Base-by-base conservation (phyloP, 1,140 invertebrate genomes). In the Probaryconus sp. region DNA sequence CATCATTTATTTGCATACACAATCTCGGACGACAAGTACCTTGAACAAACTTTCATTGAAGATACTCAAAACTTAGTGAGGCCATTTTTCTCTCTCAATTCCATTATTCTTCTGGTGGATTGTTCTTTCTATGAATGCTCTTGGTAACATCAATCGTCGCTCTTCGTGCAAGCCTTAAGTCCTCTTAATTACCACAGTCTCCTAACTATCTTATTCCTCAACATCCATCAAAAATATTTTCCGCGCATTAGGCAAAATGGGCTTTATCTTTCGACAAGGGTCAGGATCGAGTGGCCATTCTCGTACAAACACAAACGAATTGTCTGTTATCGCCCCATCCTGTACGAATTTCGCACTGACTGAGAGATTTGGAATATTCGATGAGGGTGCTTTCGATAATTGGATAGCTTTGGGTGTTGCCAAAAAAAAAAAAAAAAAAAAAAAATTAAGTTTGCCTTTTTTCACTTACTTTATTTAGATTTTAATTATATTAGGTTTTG, bases 171-270 rank as follows among this genome's bases (percentile, higher is more conserved):
- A 26, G 24, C 47, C 17, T 24, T 47, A 51, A 63, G 28, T 14
- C 47, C 35, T 51, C 45, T 63, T 63, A 63, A 63, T 63, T 63
- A 63, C 26, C 45, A 7, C 37, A 18, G 4, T 14, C 28, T 37
- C 21, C 38, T 48, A 43, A 42, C 28, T 6, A 5, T 3, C 14
- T n/a, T 4, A 16, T n/a, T n/a, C 9, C 5, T 33, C 37, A 33
- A 28, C 28, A 28, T 63, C 28, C 17, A 10, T 13, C 43, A 45
- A 14, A 14, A 45, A 14, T n/a, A n/a, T n/a, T n/a, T n/a, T n/a
- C n/a, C n/a, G n/a, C n/a, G n/a, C n/a, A n/a, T 3, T 20, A 11
- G 13, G 28, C 7, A 28, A 64, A 64, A 53, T 42, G 45, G 43
- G 28, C 45, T 51, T 43, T 45, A 53, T 48, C 30, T 45, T 28